A percentile compares a stretch with the other conserved stretches of the same genome.
Evolutionary conservation across 1,140 invertebrate genomes (phyloP).

Genomic region (Piezodorus guildinii): DNA sequence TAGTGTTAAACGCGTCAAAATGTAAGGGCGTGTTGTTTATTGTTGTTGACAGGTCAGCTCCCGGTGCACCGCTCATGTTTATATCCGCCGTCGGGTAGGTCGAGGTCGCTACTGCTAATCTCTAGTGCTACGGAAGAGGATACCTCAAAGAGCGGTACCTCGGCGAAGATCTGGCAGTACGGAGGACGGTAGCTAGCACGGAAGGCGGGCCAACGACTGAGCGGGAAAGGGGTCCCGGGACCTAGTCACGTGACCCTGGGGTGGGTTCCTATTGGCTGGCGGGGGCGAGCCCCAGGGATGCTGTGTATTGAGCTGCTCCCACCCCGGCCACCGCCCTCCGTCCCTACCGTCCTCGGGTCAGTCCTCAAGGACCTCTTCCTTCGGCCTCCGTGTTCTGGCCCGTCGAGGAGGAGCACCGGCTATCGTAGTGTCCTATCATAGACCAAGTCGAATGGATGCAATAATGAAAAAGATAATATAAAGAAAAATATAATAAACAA

Average conservation of each 20-base stretch:
- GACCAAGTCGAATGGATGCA: no score
- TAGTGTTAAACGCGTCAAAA: no score
- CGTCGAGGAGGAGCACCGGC: no score
- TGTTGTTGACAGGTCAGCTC: no score
- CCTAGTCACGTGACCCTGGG: constrained; percentile 5
- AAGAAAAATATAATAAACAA: no score
- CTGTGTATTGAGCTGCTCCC: constrained; percentile 17
- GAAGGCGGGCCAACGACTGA: neutral
- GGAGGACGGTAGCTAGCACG: neutral
- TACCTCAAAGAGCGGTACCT: neutral
- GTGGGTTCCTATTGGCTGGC: neutral
- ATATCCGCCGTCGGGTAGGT: neutral
- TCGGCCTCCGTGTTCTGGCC: no score
- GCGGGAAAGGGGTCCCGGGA: constrained; percentile 4
- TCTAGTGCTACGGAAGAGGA: neutral
- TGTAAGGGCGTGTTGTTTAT: no score
- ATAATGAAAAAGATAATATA: no score
- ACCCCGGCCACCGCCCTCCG: constrained; percentile 16
- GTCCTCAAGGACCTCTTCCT: no score
- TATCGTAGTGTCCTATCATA: no score
- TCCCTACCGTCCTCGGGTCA: neutral
- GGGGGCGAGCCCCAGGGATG: neutral
- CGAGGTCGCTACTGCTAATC: neutral
- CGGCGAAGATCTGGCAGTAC: neutral
- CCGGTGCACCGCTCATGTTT: neutral